Conservation (phyloP, 2,888 invertebrate genomes). For the Diaprepes abbreviatus region DNA sequence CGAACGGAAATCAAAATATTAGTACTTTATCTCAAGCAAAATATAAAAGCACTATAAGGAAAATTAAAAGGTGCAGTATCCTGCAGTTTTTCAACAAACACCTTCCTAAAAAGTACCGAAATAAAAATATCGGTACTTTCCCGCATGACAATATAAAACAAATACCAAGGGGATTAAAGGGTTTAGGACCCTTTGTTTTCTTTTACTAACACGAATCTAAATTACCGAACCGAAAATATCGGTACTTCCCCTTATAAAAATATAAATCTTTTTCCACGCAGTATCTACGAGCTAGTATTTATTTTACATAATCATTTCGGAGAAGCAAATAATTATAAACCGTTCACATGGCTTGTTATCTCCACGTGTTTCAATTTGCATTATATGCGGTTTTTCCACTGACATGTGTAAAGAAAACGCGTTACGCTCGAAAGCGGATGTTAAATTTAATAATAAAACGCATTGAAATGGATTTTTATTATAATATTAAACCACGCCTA, state of each 20-base stretch:
- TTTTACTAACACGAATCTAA: no score
- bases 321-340: not conserved
- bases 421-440: not conserved
- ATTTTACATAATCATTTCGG: not conserved
- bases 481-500: constrained; percentile 14
- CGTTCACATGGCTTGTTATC: constrained; percentile 8
- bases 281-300: not conserved
- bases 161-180: no score
- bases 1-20: no score
- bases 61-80: no score
- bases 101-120: no score
- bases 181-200: no score
- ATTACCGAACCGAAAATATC: no score
- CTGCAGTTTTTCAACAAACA: no score
- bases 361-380: not conserved
- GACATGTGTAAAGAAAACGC: not conserved
- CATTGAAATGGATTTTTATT: constrained; percentile 14
- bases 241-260: not conserved
- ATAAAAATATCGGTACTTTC: no score
- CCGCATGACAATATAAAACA: no score
- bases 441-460: not conserved
- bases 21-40: no score
- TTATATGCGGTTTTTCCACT: constrained; percentile 4
- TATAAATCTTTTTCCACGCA: not conserved
- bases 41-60: no score